Evolutionary conservation across 2,113 vertebrate genomes (phyloP).

Genomic region (Mesoclemmys tuberculata): DNA sequence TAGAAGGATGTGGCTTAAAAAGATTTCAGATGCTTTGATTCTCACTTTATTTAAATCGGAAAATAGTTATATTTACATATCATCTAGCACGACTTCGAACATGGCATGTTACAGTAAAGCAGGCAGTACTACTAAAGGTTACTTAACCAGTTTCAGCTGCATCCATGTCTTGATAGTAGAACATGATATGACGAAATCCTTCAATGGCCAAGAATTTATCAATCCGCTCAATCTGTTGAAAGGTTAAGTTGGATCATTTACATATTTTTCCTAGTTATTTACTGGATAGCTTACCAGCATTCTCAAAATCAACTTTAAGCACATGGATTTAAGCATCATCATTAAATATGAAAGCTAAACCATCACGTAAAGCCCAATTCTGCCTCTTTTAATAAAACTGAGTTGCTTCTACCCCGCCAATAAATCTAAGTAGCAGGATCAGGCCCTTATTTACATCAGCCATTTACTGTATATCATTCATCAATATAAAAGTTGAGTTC

Average conservation of each 20-base stretch:
- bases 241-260: neutral
- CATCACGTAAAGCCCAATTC: neutral
- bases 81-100: neutral
- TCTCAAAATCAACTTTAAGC: neutral
- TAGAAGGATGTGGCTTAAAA: neutral
- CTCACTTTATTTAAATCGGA: neutral
- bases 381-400: accelerated
- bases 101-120: neutral
- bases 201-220: constrained; percentile 88
- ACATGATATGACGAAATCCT: constrained; percentile 88
- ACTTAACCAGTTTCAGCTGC: constrained; percentile 82
- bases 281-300: neutral
- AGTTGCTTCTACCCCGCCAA: neutral
- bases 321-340: neutral
- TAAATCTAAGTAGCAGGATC: neutral
- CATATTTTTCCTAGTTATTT: neutral
- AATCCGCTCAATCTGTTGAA: constrained; percentile 88
- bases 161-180: constrained; percentile 91
- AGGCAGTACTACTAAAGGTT: neutral
- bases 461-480: neutral
- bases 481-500: neutral
- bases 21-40: neutral
- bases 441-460: neutral
- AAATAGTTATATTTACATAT: neutral
- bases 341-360: neutral